Evolutionary conservation across 2,888 invertebrate species (phyloP).

Genomic region (Carabus problematicus): DNA sequence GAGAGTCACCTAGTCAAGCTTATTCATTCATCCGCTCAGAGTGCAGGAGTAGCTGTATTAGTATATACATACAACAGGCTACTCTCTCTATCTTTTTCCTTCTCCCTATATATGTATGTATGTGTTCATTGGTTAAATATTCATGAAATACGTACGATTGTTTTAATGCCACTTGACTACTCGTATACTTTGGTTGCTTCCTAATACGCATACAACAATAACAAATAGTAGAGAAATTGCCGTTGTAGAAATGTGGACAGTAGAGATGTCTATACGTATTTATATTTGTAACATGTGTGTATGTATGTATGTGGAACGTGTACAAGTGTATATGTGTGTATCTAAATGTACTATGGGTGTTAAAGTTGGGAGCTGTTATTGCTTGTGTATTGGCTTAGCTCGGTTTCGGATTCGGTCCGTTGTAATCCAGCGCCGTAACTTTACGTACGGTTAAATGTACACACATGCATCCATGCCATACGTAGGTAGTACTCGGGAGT

Average conservation of each 20-base stretch:
- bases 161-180: conserved; percentile 40
- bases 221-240: conserved; percentile 27
- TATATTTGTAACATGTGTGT: background rate
- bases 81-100: background rate
- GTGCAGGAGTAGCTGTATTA: background rate
- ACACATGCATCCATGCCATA: conserved; percentile 29
- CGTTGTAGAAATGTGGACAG: conserved; percentile 17
- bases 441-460: conserved; percentile 41
- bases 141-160: conserved; percentile 36
- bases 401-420: conserved; percentile 50
- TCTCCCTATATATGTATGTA: background rate
- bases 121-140: conserved; percentile 14
- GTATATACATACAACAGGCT: conserved; percentile 1
- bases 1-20: conserved; percentile 1
- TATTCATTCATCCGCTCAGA: conserved; percentile 9
- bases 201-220: conserved; percentile 28
- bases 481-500: conserved; percentile 19
- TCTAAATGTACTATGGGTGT: conserved; percentile 29
- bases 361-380: conserved; percentile 45
- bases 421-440: conserved; percentile 49
- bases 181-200: background rate
- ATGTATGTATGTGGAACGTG: conserved; percentile 21
- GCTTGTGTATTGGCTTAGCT: conserved; percentile 54
- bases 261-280: no score
- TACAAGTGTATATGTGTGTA: no score